Percentiles rank a stretch among this genome's conserved stretches.
Conservation (phyloP, 2,888 invertebrate species). For the Cryptophagus acutangulus region DNA sequence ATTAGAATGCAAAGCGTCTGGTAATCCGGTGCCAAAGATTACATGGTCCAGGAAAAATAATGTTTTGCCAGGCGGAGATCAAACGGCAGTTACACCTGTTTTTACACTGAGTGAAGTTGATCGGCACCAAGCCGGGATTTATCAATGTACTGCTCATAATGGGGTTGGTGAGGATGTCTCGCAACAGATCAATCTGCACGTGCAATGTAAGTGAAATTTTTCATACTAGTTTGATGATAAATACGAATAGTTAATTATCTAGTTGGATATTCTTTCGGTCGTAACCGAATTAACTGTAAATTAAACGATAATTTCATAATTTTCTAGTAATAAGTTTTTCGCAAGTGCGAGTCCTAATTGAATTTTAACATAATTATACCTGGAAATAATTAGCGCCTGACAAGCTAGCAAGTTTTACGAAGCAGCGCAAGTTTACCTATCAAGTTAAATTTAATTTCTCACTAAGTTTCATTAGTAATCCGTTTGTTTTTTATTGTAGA, state of each 20-base stretch:
- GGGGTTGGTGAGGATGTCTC: conserved; percentile 60
- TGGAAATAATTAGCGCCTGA: conserved; percentile 32
- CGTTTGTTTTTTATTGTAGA: too few relatives aligned
- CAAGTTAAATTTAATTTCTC: background rate
- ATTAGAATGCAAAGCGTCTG: conserved; percentile 51
- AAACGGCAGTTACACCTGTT: conserved; percentile 56
- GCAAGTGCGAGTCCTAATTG: conserved; percentile 33
- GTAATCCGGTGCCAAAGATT: conserved; percentile 52
- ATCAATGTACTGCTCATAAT: conserved; percentile 60
- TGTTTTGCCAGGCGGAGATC: conserved; percentile 55
- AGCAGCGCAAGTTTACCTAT: background rate
- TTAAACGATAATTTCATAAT: conserved; percentile 26
- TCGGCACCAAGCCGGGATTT: conserved; percentile 59
- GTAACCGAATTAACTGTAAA: conserved; percentile 16
- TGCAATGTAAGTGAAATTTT: conserved; percentile 55
- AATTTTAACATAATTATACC: conserved; percentile 36
- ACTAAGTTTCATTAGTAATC: background rate
- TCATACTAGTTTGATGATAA: too few relatives aligned
- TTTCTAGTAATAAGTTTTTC: conserved; percentile 33
- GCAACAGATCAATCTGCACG: conserved; percentile 58
- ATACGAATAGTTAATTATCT: too few relatives aligned
- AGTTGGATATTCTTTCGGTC: too few relatives aligned
- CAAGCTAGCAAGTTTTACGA: conserved; percentile 12
- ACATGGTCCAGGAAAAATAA: conserved; percentile 54
- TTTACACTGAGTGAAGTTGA: conserved; percentile 59